Evolutionary conservation across 2,888 invertebrate genomes (phyloP).

Genomic region (Troides aeacus): DNA sequence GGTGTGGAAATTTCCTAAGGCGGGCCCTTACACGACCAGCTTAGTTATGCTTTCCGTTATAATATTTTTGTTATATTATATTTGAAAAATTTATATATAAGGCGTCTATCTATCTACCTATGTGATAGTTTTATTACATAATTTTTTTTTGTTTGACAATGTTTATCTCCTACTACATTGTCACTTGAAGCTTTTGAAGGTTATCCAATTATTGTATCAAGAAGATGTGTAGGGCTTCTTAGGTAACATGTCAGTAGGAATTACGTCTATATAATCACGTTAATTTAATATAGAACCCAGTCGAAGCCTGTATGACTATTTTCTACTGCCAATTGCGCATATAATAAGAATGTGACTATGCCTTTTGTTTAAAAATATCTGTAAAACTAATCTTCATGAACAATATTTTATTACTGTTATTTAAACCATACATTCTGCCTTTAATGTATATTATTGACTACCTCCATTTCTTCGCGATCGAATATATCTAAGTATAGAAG

Average conservation of each 20-base stretch:
- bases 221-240: slow-evolving; percentile 13
- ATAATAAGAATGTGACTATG: no score
- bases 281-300: slow-evolving; percentile 5
- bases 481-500: no score
- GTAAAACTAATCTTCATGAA: no score
- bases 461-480: no score
- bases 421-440: no score
- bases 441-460: no score
- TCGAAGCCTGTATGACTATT: neutral
- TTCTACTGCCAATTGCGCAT: neutral
- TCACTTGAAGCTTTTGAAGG: slow-evolving; percentile 4
- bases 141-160: neutral
- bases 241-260: neutral
- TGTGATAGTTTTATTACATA: neutral
- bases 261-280: slow-evolving; percentile 3
- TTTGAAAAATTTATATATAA: neutral
- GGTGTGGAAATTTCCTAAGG: neutral
- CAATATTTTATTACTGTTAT: no score
- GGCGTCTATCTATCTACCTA: neutral
- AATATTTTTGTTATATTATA: neutral
- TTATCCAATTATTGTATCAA: slow-evolving; percentile 20
- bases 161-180: neutral
- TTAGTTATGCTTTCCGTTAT: neutral
- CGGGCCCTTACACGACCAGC: neutral
- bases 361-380: no score